Evolutionary conservation across 2,797 vertebrate genomes (phyloP).

Genomic region (Sebastes trivittatus): DNA sequence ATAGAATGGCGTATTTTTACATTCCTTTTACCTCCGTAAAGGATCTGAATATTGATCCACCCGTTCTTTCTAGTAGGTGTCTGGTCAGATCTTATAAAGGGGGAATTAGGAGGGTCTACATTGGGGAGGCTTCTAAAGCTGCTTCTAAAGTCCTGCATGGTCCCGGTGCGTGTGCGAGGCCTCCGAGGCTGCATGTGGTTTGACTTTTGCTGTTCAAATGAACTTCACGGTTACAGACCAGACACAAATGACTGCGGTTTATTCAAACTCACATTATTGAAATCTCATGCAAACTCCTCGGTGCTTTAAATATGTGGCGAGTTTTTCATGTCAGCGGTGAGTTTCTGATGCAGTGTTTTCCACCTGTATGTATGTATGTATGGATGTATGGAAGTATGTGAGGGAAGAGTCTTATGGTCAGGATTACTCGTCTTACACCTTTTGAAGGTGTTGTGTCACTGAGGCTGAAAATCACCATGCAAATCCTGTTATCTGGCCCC

Average conservation of each 20-base stretch:
- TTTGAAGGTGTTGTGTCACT: conserved; percentile 38
- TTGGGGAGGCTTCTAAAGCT: not conserved
- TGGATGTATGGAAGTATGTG: rapidly evolving
- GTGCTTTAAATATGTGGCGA: conserved; percentile 74
- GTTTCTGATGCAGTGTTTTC: conserved; percentile 10
- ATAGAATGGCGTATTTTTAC: not conserved
- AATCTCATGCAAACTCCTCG: conserved; percentile 79
- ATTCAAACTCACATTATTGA: conserved; percentile 81
- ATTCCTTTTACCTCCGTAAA: not conserved
- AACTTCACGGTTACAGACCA: conserved; percentile 78
- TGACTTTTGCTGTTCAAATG: conserved; percentile 76
- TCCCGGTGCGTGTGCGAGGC: no score
- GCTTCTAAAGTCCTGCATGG: not conserved
- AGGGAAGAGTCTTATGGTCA: conserved; percentile 33
- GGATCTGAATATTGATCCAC: not conserved
- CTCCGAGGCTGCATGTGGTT: conserved; percentile 58
- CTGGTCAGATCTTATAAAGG: not conserved
- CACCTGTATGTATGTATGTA: conserved; percentile 2
- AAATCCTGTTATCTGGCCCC: conserved; percentile 74
- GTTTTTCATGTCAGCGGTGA: conserved; percentile 34
- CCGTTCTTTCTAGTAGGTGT: not conserved
- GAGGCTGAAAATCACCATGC: conserved; percentile 65
- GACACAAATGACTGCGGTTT: conserved; percentile 80
- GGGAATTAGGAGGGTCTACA: rapidly evolving
- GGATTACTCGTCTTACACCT: conserved; percentile 65